Percentiles rank a stretch among this genome's conserved stretches.
Evolutionary conservation across 2,888 invertebrate genomes (phyloP).

Genomic region (Leptothorax acervorum): DNA sequence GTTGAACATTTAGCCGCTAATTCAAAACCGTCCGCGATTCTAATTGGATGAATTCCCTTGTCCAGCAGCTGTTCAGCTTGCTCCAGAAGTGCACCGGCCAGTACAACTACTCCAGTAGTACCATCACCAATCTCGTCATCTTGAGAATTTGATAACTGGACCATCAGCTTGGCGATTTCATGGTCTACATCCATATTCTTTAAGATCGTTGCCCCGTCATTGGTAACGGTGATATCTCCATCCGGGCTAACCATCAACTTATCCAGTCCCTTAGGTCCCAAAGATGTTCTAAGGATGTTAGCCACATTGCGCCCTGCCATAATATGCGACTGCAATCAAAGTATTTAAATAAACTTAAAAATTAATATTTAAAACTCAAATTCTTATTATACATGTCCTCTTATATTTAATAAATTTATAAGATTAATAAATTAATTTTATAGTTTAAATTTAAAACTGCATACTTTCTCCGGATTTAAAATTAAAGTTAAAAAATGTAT

Average conservation of each 20-base stretch:
- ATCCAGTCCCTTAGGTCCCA: slow-evolving; percentile 98
- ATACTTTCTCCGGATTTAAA: neutral
- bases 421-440: neutral
- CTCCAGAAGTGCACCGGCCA: slow-evolving; percentile 96
- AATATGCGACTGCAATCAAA: slow-evolving; percentile 95
- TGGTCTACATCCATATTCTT: slow-evolving; percentile 99
- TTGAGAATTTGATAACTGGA: slow-evolving; percentile 99
- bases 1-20: slow-evolving; percentile 96
- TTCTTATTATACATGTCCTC: neutral
- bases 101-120: slow-evolving; percentile 98
- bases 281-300: slow-evolving; percentile 94
- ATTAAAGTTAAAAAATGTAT: neutral
- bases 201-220: slow-evolving; percentile 99
- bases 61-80: slow-evolving; percentile 97
- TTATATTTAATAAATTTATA: neutral
- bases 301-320: slow-evolving; percentile 98
- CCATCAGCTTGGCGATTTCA: slow-evolving; percentile 98
- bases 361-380: slow-evolving; percentile 61
- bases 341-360: neutral
- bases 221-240: slow-evolving; percentile 99
- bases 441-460: neutral
- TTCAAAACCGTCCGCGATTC: slow-evolving; percentile 99
- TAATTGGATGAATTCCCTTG: slow-evolving; percentile 99
- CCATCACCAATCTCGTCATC: slow-evolving; percentile 99
- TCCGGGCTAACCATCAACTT: slow-evolving; percentile 99